These are phyloP conservation scores for Drosophila teissieri DNA, from an alignment of 1,140 invertebrate species.

Conservation along the genomic window DNA sequence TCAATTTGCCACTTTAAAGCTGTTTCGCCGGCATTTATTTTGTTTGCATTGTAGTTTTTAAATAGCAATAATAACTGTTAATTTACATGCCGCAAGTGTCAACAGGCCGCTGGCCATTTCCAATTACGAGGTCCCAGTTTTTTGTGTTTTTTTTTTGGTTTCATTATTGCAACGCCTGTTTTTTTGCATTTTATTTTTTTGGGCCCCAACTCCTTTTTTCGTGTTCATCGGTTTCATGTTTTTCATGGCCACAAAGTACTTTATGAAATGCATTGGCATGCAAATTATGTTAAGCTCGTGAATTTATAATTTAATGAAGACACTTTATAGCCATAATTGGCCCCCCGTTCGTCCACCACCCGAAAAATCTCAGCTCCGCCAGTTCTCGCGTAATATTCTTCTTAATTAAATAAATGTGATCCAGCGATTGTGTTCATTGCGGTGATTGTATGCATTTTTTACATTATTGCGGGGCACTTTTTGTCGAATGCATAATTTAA, in stretches of 20 bases:
- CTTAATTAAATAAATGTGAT: slow-evolving; percentile 81
- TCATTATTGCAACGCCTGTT: slow-evolving; percentile 15
- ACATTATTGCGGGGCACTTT: slow-evolving; percentile 28
- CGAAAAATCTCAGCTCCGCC: slow-evolving; percentile 1
- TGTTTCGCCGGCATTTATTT: slow-evolving; percentile 19
- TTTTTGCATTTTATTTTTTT: slow-evolving; percentile 4
- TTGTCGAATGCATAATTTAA: slow-evolving; percentile 41
- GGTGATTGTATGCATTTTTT: slow-evolving; percentile 52
- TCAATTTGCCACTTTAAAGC: slow-evolving; percentile 78
- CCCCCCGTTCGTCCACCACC: slow-evolving; percentile 28
- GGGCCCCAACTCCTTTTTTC: slow-evolving; percentile 15
- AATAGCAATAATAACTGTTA: slow-evolving; percentile 71
- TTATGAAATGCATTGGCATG: slow-evolving; percentile 78
- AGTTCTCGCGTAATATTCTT: slow-evolving; percentile 71
- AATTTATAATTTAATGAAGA: slow-evolving; percentile 83
- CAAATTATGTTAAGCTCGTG: slow-evolving; percentile 81
- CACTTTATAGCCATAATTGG: slow-evolving; percentile 82
- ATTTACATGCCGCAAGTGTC: slow-evolving; percentile 79
- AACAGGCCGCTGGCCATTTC: slow-evolving; percentile 71
- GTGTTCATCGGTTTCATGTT: slow-evolving; percentile 38
- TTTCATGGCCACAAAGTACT: slow-evolving; percentile 76
- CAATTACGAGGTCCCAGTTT: slow-evolving; percentile 55
- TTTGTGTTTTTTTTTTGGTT: slow-evolving; percentile 23
- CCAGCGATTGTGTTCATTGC: slow-evolving; percentile 62
- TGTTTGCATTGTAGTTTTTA: slow-evolving; percentile 43